phyloP scores from a whole-genome alignment of 2,797 vertebrate species.

The Sebastes nivosus region DNA sequence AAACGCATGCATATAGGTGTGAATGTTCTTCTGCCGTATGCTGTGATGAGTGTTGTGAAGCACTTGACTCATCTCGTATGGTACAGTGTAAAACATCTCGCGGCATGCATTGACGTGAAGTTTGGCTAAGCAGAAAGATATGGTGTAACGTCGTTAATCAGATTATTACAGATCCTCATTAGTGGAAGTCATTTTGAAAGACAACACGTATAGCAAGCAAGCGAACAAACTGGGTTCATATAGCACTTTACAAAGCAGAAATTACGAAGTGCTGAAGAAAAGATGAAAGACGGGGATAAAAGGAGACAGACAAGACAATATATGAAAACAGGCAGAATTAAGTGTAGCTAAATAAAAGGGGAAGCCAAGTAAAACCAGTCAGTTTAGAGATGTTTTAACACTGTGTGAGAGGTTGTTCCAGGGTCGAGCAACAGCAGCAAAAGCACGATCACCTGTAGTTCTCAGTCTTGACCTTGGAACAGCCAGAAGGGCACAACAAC shows the following conservation, averaged over 20 bases:
- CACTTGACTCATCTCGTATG: slow-evolving; percentile 29
- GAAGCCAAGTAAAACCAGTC: not conserved
- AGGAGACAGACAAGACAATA: not conserved
- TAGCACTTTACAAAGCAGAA: not conserved
- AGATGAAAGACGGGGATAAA: not conserved
- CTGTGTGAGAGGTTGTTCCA: not conserved
- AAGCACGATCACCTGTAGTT: not conserved
- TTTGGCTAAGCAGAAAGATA: not conserved
- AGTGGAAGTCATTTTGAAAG: not conserved
- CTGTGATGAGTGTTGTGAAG: slow-evolving; percentile 25
- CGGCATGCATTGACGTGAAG: not conserved
- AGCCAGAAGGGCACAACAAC: not conserved
- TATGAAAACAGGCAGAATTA: not conserved
- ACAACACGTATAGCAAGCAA: not conserved
- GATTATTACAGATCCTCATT: not conserved
- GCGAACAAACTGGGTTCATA: not conserved
- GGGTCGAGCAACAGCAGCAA: not conserved
- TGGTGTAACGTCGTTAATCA: not conserved
- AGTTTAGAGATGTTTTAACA: not conserved
- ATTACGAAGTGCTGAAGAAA: not conserved
- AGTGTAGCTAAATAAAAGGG: not conserved
- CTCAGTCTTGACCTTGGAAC: not conserved
- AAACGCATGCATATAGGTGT: slow-evolving; percentile 28
- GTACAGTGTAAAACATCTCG: slow-evolving; percentile 32
- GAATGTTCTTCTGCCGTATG: slow-evolving; percentile 55